Conservation (phyloP, 2,797 vertebrate species). For the Astyanax mexicanus region DNA sequence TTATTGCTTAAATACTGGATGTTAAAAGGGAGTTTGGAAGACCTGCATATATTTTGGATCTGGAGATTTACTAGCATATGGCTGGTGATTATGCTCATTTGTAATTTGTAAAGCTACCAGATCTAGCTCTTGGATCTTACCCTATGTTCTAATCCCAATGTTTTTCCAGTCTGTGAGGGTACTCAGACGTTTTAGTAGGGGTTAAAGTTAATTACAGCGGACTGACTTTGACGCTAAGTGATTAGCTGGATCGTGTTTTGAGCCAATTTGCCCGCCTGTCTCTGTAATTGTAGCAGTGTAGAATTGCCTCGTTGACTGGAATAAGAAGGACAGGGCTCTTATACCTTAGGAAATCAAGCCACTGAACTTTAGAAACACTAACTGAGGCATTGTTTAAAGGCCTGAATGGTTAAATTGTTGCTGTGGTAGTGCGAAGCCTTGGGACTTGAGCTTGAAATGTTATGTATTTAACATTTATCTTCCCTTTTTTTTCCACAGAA, state of each 20-base stretch:
- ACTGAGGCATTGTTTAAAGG: not conserved
- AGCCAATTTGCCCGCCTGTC: not conserved
- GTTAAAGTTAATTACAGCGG: slow-evolving; percentile 11
- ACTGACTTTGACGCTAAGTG: not conserved
- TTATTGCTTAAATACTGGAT: too few relatives aligned
- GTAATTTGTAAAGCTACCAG: not conserved
- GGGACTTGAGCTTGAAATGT: not conserved
- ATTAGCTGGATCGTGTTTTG: not conserved
- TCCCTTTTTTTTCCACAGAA: slow-evolving; percentile 6
- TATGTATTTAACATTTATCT: not conserved
- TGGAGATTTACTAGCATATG: not conserved
- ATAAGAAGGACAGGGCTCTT: not conserved
- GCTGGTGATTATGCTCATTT: not conserved
- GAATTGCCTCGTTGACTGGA: not conserved
- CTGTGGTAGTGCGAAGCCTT: not conserved
- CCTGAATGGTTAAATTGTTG: not conserved
- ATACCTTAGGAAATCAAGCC: not conserved
- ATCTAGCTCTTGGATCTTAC: not conserved
- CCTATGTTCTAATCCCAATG: not conserved
- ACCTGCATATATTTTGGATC: too few relatives aligned
- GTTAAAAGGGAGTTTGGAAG: too few relatives aligned
- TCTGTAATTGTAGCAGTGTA: not conserved
- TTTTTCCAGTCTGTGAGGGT: not conserved
- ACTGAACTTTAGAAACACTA: not conserved
- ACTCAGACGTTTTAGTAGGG: not conserved